These are phyloP conservation scores for Anguilla rostrata DNA, from an alignment of 2,113 vertebrate genomes.

Conservation along the genomic window DNA sequence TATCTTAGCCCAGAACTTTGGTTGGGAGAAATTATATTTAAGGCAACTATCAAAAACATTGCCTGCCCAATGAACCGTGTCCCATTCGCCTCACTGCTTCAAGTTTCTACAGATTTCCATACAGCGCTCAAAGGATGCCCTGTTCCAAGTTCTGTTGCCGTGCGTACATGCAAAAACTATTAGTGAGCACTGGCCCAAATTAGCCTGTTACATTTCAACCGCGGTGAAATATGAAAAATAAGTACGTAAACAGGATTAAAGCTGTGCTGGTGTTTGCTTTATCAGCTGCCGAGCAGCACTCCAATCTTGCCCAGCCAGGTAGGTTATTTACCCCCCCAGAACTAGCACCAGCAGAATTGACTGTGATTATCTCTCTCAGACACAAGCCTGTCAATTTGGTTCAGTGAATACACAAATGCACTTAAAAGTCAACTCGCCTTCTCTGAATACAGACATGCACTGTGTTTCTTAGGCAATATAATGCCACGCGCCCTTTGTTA, in stretches of 20 bases:
- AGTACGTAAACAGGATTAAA: constrained; percentile 33
- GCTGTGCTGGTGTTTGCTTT: constrained; percentile 44
- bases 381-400: constrained; percentile 39
- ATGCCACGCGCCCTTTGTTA: constrained; percentile 35
- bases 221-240: constrained; percentile 49
- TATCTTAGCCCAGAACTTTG: constrained; percentile 2
- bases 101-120: constrained; percentile 44
- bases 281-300: constrained; percentile 48
- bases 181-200: constrained; percentile 46
- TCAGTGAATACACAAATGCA: constrained; percentile 41
- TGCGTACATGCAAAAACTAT: constrained; percentile 48
- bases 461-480: constrained; percentile 23
- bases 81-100: constrained; percentile 29
- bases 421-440: constrained; percentile 37
- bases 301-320: constrained; percentile 51
- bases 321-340: constrained; percentile 53
- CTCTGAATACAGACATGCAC: constrained; percentile 32
- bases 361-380: constrained; percentile 49
- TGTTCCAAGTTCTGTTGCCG: constrained; percentile 45
- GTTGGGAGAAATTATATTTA: constrained; percentile 27
- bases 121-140: constrained; percentile 40
- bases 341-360: constrained; percentile 38
- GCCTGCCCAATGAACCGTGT: constrained; percentile 20
- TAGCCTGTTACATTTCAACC: constrained; percentile 48
- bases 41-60: constrained; percentile 28